Conservation (phyloP, 2,888 invertebrate genomes). For the Microchrysa polita region DNA sequence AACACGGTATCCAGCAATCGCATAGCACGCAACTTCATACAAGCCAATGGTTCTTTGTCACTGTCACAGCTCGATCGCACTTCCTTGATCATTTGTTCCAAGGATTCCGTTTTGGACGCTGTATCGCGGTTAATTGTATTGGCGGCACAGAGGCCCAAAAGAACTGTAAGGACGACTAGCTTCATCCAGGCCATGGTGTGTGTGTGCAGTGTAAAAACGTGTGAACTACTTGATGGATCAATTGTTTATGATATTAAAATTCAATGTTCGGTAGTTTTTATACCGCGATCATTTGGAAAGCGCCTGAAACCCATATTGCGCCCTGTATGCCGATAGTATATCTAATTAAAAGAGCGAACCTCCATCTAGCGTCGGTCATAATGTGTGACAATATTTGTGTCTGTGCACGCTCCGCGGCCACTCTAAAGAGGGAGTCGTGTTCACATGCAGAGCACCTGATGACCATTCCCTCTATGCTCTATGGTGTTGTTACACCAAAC, state of each 20-base stretch:
- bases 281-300: neutral
- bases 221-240: constrained; percentile 51
- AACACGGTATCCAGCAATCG: constrained; percentile 80
- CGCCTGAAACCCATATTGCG: neutral
- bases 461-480: neutral
- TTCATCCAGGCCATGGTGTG: constrained; percentile 54
- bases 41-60: constrained; percentile 80
- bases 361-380: neutral
- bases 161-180: constrained; percentile 56
- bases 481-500: neutral
- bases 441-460: neutral
- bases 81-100: constrained; percentile 79
- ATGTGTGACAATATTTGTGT: neutral
- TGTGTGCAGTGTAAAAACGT: neutral
- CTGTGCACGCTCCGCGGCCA: too few relatives aligned
- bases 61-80: constrained; percentile 79
- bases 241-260: constrained; percentile 64
- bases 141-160: constrained; percentile 70
- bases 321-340: neutral
- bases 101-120: constrained; percentile 76
- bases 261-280: constrained; percentile 59
- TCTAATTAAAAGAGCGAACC: neutral
- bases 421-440: neutral
- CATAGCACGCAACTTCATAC: constrained; percentile 85
- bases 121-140: constrained; percentile 71